phyloP scores from a whole-genome alignment of 1,140 invertebrate species.

The Scaptomyza pallida region DNA sequence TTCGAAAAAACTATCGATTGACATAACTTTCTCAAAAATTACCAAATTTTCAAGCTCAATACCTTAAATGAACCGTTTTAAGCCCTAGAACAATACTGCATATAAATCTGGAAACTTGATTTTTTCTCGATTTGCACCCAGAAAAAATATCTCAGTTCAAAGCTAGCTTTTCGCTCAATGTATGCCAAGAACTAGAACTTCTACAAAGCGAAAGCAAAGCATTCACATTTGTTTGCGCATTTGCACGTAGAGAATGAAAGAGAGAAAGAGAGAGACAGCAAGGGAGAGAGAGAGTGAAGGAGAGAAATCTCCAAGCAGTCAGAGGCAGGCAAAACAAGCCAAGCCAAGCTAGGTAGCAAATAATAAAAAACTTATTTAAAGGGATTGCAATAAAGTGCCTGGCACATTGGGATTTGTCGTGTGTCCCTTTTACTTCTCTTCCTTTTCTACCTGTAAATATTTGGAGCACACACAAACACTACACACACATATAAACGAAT shows the following conservation, averaged over 20 bases:
- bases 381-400: slow-evolving; percentile 81
- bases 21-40: no score
- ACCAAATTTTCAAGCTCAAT: no score
- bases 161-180: not conserved
- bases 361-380: slow-evolving; percentile 75
- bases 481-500: slow-evolving; percentile 5
- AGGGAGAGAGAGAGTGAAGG: no score
- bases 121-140: no score
- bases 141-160: no score
- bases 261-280: not conserved
- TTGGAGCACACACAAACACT: slow-evolving; percentile 33
- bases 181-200: not conserved
- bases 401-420: slow-evolving; percentile 77
- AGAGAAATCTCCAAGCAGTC: not conserved
- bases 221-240: slow-evolving; percentile 70
- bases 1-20: no score
- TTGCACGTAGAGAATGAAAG: slow-evolving; percentile 48
- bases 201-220: slow-evolving; percentile 15
- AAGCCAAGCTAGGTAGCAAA: slow-evolving; percentile 5
- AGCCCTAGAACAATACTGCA: no score
- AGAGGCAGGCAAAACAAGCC: slow-evolving; percentile 10
- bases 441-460: slow-evolving; percentile 67
- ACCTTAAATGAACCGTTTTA: no score
- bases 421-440: not conserved
- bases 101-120: no score